A percentile compares a stretch with the other conserved stretches of the same genome.
Conservation (phyloP, 2,888 invertebrate species). For the Epirrita christyi region DNA sequence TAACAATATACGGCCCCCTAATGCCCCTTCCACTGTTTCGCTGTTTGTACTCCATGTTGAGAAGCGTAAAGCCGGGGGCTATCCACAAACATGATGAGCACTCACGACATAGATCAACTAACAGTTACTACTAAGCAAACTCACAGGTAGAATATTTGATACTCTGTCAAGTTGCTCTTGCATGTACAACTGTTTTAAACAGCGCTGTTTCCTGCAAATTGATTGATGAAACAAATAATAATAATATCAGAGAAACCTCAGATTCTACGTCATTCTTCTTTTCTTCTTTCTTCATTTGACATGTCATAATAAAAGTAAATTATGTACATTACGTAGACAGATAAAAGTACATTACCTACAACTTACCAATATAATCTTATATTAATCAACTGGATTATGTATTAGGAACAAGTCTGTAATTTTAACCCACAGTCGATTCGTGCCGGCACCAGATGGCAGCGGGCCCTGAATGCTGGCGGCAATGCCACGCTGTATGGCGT, state of each 20-base stretch:
- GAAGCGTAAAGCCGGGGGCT: conserved; percentile 8
- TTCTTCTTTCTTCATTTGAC: too few species aligned
- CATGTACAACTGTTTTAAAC: not conserved
- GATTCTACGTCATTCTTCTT: too few species aligned
- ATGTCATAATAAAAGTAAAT: too few species aligned
- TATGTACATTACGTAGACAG: too few species aligned
- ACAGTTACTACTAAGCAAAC: conserved; percentile 13
- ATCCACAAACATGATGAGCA: conserved; percentile 20
- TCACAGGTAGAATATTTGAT: conserved; percentile 12
- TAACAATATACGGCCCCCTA: not conserved
- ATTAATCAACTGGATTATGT: too few species aligned
- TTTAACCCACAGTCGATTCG: too few species aligned
- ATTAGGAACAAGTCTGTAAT: too few species aligned
- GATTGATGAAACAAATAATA: conserved; percentile 7
- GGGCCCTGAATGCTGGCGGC: too few species aligned
- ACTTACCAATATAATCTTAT: too few species aligned
- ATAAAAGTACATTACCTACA: too few species aligned
- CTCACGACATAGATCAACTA: conserved; percentile 10
- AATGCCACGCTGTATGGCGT: too few species aligned
- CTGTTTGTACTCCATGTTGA: not conserved
- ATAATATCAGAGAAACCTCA: not conserved
- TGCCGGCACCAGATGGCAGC: too few species aligned
- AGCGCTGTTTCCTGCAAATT: not conserved
- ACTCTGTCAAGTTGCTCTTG: not conserved
- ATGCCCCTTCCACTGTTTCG: conserved; percentile 4